Evolutionary conservation across 1,140 invertebrate species (phyloP).

Genomic region (Aphelenchoides avenae): DNA sequence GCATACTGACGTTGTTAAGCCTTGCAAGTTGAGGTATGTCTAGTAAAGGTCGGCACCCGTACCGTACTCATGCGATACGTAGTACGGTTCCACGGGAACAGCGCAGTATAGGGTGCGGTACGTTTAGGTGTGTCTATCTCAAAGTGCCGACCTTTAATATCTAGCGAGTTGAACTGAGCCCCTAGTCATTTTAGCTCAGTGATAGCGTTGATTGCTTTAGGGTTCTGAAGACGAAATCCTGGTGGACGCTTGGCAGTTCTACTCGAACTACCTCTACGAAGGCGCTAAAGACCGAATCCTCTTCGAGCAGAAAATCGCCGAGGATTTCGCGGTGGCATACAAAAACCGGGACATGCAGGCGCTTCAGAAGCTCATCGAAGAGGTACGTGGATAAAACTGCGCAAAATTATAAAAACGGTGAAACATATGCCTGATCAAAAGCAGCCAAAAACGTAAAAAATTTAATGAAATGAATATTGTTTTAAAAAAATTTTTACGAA

Average conservation of each 20-base stretch:
- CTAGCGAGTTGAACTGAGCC: no score
- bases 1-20: no score
- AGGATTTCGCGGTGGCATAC: constrained; percentile 22
- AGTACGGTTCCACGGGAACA: no score
- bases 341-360: not conserved
- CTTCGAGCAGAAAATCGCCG: constrained; percentile 4
- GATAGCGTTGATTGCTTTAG: no score
- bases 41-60: no score
- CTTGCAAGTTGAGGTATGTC: no score
- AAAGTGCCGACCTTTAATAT: no score
- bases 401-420: constrained; percentile 2
- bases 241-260: constrained; percentile 41
- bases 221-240: constrained; percentile 38
- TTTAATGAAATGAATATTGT: not conserved
- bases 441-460: not conserved
- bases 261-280: constrained; percentile 30
- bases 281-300: constrained; percentile 29
- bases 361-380: constrained; percentile 30
- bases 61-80: no score
- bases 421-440: not conserved
- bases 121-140: no score
- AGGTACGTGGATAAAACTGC: constrained; percentile 3
- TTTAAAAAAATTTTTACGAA: not conserved
- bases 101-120: no score
- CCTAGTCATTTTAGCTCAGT: no score